A percentile compares a stretch with the other conserved stretches of the same genome.
phyloP scores from a whole-genome alignment of 2,113 vertebrate species.

The Charina bottae region DNA sequence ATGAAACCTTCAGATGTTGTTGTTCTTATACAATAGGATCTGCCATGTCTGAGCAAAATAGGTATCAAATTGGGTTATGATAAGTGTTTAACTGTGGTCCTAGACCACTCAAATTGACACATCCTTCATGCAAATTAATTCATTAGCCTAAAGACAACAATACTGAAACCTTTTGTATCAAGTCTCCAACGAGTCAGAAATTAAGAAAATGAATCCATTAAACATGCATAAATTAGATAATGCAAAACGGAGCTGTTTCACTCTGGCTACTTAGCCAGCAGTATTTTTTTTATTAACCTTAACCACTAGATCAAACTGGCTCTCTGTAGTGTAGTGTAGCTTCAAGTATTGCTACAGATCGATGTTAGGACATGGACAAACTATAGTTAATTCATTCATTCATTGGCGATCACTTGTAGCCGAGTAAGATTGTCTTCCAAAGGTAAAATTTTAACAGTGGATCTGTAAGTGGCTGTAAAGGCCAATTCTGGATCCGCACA shows the following conservation, averaged over 20 bases:
- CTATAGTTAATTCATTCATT: too few relatives aligned
- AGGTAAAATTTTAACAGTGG: too few relatives aligned
- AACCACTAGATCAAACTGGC: too few relatives aligned
- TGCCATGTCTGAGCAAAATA: background rate
- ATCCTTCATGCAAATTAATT: background rate
- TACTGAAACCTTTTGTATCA: background rate
- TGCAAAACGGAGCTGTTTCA: background rate
- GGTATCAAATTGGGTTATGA: background rate
- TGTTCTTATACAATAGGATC: background rate
- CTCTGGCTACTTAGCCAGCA: background rate
- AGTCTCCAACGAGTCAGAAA: background rate
- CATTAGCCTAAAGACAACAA: background rate
- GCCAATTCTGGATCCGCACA: too few relatives aligned
- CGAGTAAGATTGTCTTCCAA: too few relatives aligned
- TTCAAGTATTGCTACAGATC: background rate
- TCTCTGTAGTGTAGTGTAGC: too few relatives aligned
- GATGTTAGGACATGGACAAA: background rate
- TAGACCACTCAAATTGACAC: background rate
- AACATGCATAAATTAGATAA: background rate
- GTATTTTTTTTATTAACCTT: too few relatives aligned
- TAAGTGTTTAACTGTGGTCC: background rate
- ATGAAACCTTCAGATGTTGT: slow-evolving; percentile 51
- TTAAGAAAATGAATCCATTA: background rate
- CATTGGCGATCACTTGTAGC: too few relatives aligned
- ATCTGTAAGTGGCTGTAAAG: too few relatives aligned